Evolutionary conservation across 1,140 invertebrate genomes (phyloP), one percentile per base, ranked within the genome.

Genomic region (Lepidurus packardi): DNA sequence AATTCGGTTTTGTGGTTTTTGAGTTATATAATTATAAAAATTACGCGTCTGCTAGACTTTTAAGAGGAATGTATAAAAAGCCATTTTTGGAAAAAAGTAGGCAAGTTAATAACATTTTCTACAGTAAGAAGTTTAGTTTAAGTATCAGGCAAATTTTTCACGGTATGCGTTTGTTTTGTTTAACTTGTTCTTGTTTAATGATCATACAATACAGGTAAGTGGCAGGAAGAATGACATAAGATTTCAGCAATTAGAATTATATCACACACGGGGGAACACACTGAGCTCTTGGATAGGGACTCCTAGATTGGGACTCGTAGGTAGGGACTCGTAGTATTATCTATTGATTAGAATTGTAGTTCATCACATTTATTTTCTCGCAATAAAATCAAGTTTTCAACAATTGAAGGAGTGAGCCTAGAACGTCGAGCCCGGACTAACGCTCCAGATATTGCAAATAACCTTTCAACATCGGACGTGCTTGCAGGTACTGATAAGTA

Each of bases 321-420:
- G 65, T 16, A n/a, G 1, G 21, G 21, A n/a, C 65, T 73, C 16
- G 16, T n/a, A 73, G 21, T 73, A 73, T n/a, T 73, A 24, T 24
- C 65, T 1, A 73, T n/a, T 16, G 21, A 73, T 34, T 25, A 74
- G 41, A 11, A 11, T 34, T 42, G 10, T 76, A n/a, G 42, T 25
- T 21, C n/a, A 42, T 44, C 21, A 21, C 42, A 43, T n/a, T 24
- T 13, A 3, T 43, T 44, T 76, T 76, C 75, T 76, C 75, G 7
- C 41, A 25, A 25, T 1, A 76, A 41, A n/a, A 76, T 21, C n/a
- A 76, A 44, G n/a, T 76, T 76, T 76, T 76, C 75, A 8, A 44
- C 44, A 42, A 34, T 76, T 21, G 10, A 9, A 8, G n/a, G 44
- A 6, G 73, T 34, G 21, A 74, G 73, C n/a, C 73, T 10, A 25